Evolutionary conservation across 1,140 invertebrate species (phyloP), one percentile per base, ranked within the genome.

Genomic region (Caenorhabditis tropicalis): DNA sequence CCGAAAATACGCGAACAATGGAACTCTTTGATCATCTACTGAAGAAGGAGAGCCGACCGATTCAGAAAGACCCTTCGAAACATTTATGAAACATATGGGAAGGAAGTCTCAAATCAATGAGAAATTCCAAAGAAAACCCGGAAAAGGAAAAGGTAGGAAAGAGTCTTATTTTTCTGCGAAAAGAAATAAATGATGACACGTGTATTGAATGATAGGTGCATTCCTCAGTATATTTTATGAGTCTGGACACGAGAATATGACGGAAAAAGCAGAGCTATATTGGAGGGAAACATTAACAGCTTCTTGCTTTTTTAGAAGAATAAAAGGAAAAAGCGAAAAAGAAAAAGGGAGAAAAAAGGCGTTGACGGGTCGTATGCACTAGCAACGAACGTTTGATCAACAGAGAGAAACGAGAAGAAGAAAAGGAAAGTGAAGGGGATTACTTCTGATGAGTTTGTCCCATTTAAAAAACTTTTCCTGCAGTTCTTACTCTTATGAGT

Each of bases 351-450:
- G 39, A 33, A 36, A 24, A 36, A 74, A 74, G 36, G 2, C 65
- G 36, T 46, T 74, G 36, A 46, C 65, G n/a, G 65, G 58, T 36
- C 15, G 31, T 19, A 24, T 74, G 33, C 65, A 74, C 65, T 74
- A 65, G 29, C 58, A 65, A 65, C 58, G 29, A 65, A 39, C 65
- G 65, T 74, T 74, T 43, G 36, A 74, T 74, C 65, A 74, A 74
- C 19, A 46, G 1, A 21, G n/a, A 31, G 65, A 46, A 74, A 24
- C 6, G 29, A 74, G 43, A 12, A 31, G 9, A 12, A 15, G n/a
- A n/a, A n/a, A n/a, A 43, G 24, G 3, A 27, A 2, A 43, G 65
- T 36, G 65, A 29, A 74, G 24, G 43, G 33, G 29, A 36, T 43
- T 31, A 74, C 36, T 74, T 74, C 12, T 43, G 33, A 74, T 65